These are phyloP conservation scores for Vanessa tameamea DNA, from an alignment of 1,140 invertebrate genomes.

Conservation along the genomic window DNA sequence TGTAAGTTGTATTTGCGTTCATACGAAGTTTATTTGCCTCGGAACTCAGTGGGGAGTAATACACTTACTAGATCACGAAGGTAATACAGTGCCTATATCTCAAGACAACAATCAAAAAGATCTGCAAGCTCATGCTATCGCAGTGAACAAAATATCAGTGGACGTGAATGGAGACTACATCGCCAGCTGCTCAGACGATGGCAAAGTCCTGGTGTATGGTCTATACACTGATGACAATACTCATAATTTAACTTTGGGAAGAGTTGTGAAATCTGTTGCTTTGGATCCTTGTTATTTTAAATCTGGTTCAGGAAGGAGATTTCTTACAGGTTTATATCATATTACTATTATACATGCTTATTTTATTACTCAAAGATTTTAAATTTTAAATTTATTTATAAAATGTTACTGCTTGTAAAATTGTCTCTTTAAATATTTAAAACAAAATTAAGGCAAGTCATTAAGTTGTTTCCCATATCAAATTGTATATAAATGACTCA, in stretches of 20 bases:
- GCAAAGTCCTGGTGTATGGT: conserved; percentile 91
- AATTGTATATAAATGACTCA: too few relatives aligned
- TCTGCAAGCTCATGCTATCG: conserved; percentile 90
- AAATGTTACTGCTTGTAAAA: too few relatives aligned
- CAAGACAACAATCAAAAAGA: conserved; percentile 84
- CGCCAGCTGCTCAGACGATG: conserved; percentile 95
- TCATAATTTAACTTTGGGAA: conserved; percentile 88
- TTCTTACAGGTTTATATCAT: conserved; percentile 84
- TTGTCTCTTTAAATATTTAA: too few relatives aligned
- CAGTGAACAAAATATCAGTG: conserved; percentile 96
- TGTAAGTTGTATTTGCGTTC: conserved; percentile 94
- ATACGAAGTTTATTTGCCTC: conserved; percentile 96
- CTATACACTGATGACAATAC: conserved; percentile 92
- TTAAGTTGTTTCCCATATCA: too few relatives aligned
- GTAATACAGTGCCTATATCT: conserved; percentile 86
- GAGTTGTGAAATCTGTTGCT: conserved; percentile 92
- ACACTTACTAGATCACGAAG: conserved; percentile 95
- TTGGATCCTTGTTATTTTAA: conserved; percentile 94
- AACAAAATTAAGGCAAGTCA: too few relatives aligned
- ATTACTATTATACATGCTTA: neutral
- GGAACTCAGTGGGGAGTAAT: conserved; percentile 95
- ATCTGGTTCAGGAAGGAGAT: conserved; percentile 87
- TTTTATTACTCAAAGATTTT: too few relatives aligned
- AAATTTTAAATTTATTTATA: too few relatives aligned
- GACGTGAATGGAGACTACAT: conserved; percentile 95